These are phyloP conservation scores for Aspidapion aeneum DNA, from an alignment of 2,888 invertebrate species.

Conservation along the genomic window DNA sequence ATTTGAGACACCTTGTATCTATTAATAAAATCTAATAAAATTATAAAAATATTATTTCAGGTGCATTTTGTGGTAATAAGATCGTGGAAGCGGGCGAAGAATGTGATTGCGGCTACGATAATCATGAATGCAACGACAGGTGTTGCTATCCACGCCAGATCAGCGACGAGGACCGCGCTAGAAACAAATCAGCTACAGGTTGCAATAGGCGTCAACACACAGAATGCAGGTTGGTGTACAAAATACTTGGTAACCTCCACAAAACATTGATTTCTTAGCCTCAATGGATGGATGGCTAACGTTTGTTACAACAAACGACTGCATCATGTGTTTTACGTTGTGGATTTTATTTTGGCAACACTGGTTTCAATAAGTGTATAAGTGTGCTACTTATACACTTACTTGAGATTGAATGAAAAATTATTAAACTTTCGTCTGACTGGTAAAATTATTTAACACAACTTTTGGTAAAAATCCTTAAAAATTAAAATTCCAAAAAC, in stretches of 20 bases:
- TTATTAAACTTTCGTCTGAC: no score
- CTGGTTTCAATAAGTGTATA: no score
- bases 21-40: background rate
- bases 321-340: no score
- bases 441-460: no score
- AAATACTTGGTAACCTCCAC: conserved; percentile 14
- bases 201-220: conserved; percentile 75
- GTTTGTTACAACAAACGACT: background rate
- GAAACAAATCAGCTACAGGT: conserved; percentile 70
- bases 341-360: no score
- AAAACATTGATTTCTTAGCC: no score
- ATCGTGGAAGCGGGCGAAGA: conserved; percentile 97
- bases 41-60: conserved; percentile 58
- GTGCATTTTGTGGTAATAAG: conserved; percentile 99
- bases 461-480: no score
- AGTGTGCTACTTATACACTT: no score
- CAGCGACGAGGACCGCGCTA: conserved; percentile 63
- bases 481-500: no score
- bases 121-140: conserved; percentile 78
- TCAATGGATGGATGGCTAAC: no score
- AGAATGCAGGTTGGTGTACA: conserved; percentile 84
- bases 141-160: conserved; percentile 91
- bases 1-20: no score
- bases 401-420: no score
- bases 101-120: conserved; percentile 95